A percentile compares a stretch with the other conserved stretches of the same genome.
These are phyloP conservation scores for Caenorhabditis sinica DNA, from an alignment of 2,888 invertebrate genomes.

Conservation along the genomic window DNA sequence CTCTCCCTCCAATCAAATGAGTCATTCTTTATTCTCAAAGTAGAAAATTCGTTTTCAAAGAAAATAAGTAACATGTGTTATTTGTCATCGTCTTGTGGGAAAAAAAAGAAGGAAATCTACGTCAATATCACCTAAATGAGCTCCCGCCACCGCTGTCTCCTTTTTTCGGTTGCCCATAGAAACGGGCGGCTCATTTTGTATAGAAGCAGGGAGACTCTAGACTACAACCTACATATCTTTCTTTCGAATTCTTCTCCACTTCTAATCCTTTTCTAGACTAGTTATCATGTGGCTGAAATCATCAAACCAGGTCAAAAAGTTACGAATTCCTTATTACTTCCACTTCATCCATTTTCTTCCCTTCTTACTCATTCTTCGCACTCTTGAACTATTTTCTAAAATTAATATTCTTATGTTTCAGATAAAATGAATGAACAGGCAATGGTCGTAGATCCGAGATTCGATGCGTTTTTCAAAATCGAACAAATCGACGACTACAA, in stretches of 20 bases:
- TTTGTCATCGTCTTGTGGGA: constrained; percentile 14
- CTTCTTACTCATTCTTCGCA: constrained; percentile 19
- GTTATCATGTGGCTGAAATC: neutral
- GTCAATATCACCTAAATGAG: constrained; percentile 43
- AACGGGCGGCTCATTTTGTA: constrained; percentile 32
- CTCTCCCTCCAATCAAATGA: constrained; percentile 10
- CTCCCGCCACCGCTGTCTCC: neutral
- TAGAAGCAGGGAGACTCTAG: neutral
- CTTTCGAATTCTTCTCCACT: neutral
- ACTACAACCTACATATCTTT: constrained; percentile 37
- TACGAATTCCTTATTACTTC: constrained; percentile 2
- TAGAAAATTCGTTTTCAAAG: neutral
- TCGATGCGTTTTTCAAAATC: constrained; percentile 59
- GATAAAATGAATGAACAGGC: constrained; percentile 61
- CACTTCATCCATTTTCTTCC: neutral
- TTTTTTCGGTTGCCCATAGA: constrained; percentile 3
- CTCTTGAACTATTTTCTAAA: neutral
- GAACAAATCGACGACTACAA: constrained; percentile 69
- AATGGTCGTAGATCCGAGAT: constrained; percentile 68
- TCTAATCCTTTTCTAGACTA: neutral
- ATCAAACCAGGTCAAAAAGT: constrained; percentile 10
- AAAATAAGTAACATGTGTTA: constrained; percentile 5
- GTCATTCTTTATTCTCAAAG: neutral
- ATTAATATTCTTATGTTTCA: constrained; percentile 24
- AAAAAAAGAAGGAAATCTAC: constrained; percentile 21